Conservation (phyloP, 1,140 invertebrate species). For the Globodera rostochiensis region DNA sequence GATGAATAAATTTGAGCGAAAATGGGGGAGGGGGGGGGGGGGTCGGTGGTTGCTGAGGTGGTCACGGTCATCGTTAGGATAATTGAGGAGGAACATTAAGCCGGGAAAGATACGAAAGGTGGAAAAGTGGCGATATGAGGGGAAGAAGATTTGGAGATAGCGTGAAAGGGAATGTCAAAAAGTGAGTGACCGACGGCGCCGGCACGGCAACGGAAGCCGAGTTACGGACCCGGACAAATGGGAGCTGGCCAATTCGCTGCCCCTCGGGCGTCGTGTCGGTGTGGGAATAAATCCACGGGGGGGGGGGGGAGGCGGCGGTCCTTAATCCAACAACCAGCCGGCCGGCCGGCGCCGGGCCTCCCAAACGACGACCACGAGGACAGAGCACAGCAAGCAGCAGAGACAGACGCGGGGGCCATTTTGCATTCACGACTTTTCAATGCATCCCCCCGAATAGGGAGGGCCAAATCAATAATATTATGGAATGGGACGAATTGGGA, state of each 20-base stretch:
- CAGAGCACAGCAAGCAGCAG: neutral
- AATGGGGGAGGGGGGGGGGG: neutral
- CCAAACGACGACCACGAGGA: neutral
- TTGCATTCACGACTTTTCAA: conserved; percentile 15
- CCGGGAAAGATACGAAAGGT: too few species aligned
- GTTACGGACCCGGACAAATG: too few species aligned
- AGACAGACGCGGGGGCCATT: neutral
- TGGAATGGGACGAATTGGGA: neutral
- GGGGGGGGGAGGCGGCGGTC: too few species aligned
- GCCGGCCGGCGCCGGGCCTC: too few species aligned
- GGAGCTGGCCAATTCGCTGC: neutral
- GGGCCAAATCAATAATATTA: conserved; percentile 3
- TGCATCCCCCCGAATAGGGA: neutral
- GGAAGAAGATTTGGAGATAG: too few species aligned
- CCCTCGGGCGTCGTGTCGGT: neutral
- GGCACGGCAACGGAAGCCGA: too few species aligned
- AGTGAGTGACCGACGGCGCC: too few species aligned
- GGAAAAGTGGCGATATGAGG: too few species aligned
- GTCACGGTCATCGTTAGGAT: too few species aligned
- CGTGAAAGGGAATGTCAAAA: too few species aligned
- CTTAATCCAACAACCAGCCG: neutral
- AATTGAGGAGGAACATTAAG: neutral
- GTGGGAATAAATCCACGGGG: neutral
- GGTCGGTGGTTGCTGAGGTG: neutral
- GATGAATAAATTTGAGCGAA: neutral